phyloP scores from a whole-genome alignment of 2,113 vertebrate species.

The Malurus melanocephalus region DNA sequence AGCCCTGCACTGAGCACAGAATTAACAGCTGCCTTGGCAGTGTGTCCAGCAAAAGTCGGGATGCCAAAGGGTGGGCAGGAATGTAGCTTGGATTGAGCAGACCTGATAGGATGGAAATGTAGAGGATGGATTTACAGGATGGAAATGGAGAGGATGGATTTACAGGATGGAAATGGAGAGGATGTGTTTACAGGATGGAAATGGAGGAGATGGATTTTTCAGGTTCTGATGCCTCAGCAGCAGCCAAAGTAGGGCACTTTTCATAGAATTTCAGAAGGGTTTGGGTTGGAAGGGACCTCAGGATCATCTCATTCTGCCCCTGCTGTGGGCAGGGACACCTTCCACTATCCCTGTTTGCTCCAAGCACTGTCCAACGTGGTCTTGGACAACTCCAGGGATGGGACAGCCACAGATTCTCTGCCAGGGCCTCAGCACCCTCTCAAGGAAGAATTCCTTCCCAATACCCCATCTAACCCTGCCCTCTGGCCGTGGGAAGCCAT shows the following conservation, averaged over 20 bases:
- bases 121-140: not conserved
- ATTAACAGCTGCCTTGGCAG: not conserved
- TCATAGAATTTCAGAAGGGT: not conserved
- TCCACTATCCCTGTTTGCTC: not conserved
- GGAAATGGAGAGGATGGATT: not conserved
- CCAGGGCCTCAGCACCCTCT: accelerated
- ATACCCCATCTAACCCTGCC: accelerated
- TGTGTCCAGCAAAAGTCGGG: not conserved
- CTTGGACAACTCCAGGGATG: not conserved
- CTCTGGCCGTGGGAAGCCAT: not conserved
- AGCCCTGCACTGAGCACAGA: not conserved
- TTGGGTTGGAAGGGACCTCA: not conserved
- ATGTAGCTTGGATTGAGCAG: not conserved
- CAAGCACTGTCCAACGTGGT: accelerated
- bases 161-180: not conserved
- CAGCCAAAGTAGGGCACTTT: not conserved
- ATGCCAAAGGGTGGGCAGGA: not conserved
- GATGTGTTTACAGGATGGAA: not conserved
- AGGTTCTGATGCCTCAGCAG: not conserved
- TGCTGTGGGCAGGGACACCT: not conserved
- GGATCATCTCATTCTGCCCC: accelerated
- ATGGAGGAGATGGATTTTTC: not conserved
- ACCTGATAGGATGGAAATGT: accelerated
- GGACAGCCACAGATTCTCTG: not conserved
- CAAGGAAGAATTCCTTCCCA: accelerated